Evolutionary conservation across 2,113 vertebrate species (phyloP), one percentile per base, ranked within the genome.

Genomic region (Lepisosteus oculatus): DNA sequence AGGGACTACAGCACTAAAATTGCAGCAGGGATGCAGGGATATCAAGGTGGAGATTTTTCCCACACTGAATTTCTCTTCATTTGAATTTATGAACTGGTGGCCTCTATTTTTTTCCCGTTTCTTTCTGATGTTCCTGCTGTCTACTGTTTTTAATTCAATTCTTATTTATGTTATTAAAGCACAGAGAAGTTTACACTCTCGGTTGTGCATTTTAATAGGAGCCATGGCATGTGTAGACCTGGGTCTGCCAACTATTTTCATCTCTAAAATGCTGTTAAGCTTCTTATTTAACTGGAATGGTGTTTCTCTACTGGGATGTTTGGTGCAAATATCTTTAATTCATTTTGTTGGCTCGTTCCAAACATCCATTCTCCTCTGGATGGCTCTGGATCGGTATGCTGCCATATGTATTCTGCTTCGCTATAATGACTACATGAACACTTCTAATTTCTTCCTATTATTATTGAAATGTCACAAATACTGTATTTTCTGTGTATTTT

Each of bases 341-440:
- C 72, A 76, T 47, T 29, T 69, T 2, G 13, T 51, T 8, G 41
- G 44, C 6, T 13, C 11, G 3, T 43, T 64, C 17, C 70, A 76
- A 47, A 69, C 71, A 3, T 3, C 55, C 0, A 3, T 68, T 7
- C 43, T 76, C 6, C 44, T 70, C 5, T 3, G 68, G 7, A 76
- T 76, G 75, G 75, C 71, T 13, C 13, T 76, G 41, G 75, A 76
- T 47, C 67, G 75, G 51, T 73, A 73, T 44, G 47, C 73, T 55
- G 71, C 75, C 1, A 76, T 76, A 43, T 73, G 75, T 13, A 68
- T n/a, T 5, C 75, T 71, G 3, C 43, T 76, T 8, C 75, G 59
- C 67, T 76, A 76, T 43, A 56, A 69, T 17, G 13, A 17, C n/a
- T 67, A 71, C 29, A 61, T 76, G 9, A 76, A 68, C 14, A 67